Evolutionary conservation across 2,797 vertebrate species (phyloP), one percentile per base, ranked within the genome.

Genomic region (Zenarchopterus dispar): DNA sequence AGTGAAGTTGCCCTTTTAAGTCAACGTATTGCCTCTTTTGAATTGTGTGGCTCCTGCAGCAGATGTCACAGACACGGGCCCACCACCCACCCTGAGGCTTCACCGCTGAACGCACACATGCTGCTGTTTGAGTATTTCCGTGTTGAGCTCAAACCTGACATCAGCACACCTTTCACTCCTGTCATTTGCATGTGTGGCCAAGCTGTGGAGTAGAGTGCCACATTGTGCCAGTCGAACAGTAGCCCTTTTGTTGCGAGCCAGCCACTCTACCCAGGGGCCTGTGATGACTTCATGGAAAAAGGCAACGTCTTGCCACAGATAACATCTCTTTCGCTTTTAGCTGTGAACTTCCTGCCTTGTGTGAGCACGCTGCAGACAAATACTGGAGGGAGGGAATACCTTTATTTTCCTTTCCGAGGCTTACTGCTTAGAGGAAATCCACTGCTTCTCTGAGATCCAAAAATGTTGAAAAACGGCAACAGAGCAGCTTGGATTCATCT

Each of bases 221-320:
- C 49, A 82, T 87, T 90, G 84, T 89, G 80, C 77, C 78, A 46
- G 66, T 70, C 69, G 51, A 81, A 93, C 85, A 90, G 84, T 67
- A 59, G 83, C 70, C 73, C 85, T 91, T 88, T 91, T 93, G 91
- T 92, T 90, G 85, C 85, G 70, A 21, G 73, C 68, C 79, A 63
- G 67, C 66, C 70, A 22, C 78, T 72, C 73, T 75, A 67, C 80
- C 72, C 80, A 64, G 76, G 74, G 86, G 80, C 82, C 81, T 16
- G 62, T 75, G 84, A 89, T 94, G 92, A 93, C 93, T 93, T 94
- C 90, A 93, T 94, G 93, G 92, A 94, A 94, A 94, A 88, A 91
- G 87, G 82, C 83, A 81, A 88, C 81, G 82, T 91, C 91, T 92
- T 86, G 73, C 84, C 79, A 65, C 84, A 91, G 92, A 93, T 93